Percentiles rank a stretch among this genome's conserved stretches.
These are phyloP conservation scores for Aegithalos caudatus DNA, from an alignment of 2,113 vertebrate genomes.

Conservation along the genomic window DNA sequence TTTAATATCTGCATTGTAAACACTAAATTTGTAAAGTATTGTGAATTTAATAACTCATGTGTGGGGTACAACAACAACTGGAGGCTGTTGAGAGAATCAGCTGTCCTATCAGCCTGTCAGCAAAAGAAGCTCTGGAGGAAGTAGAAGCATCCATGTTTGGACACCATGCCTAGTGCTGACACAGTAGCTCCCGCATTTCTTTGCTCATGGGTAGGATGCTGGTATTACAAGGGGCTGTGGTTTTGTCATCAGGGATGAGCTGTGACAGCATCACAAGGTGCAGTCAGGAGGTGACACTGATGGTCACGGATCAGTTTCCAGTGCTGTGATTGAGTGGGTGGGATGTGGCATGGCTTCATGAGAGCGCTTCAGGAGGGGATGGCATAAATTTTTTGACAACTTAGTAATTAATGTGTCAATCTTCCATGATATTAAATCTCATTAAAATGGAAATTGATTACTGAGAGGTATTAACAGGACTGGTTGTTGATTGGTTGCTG, in stretches of 20 bases:
- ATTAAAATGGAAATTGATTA: background rate
- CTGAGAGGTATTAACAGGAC: background rate
- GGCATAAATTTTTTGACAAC: background rate
- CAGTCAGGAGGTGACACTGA: background rate
- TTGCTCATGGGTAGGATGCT: background rate
- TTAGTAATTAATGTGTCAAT: background rate
- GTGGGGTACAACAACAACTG: fast-evolving
- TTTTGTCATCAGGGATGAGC: background rate
- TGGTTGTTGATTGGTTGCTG: background rate
- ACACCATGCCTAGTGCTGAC: background rate
- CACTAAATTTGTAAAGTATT: background rate
- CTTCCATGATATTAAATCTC: background rate
- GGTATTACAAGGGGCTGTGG: background rate
- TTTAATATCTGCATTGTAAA: background rate
- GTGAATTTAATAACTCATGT: background rate
- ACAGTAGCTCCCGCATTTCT: background rate
- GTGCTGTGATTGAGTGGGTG: background rate
- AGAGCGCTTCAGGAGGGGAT: background rate
- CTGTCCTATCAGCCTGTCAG: background rate
- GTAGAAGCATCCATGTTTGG: background rate
- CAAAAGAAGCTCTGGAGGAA: background rate
- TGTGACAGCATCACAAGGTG: background rate
- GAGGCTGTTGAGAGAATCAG: background rate
- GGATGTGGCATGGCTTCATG: background rate
- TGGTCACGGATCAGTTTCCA: background rate